These are phyloP conservation scores for Anthopleura sola DNA, from an alignment of 64 coral and sea anemone genomes.

Conservation along the genomic window DNA sequence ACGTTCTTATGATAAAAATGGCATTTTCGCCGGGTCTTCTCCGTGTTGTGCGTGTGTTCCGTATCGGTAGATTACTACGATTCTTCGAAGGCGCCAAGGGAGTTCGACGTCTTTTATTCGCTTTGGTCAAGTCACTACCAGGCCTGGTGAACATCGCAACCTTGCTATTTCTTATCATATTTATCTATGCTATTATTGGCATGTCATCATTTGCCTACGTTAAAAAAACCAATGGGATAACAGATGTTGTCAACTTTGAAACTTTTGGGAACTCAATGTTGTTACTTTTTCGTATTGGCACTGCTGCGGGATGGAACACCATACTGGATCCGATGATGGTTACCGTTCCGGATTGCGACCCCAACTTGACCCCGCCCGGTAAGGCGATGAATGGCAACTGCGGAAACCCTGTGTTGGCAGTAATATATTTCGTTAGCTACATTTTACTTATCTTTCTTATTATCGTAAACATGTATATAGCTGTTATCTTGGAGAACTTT, in stretches of 20 bases:
- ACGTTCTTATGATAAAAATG: constrained; percentile 71
- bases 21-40: constrained; percentile 86
- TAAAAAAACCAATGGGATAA: constrained; percentile 84
- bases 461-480: constrained; percentile 99
- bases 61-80: constrained; percentile 77
- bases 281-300: constrained; percentile 90
- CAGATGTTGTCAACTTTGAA: constrained; percentile 97
- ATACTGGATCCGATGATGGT: constrained; percentile 98
- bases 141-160: constrained; percentile 94
- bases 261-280: constrained; percentile 92
- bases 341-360: constrained; percentile 45
- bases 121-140: constrained; percentile 89
- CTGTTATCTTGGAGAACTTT: constrained; percentile 99
- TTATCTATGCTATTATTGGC: constrained; percentile 96
- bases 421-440: constrained; percentile 94
- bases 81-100: constrained; percentile 98
- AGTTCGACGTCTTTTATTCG: constrained; percentile 82
- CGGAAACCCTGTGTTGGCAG: constrained; percentile 82
- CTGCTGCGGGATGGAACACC: constrained; percentile 96
- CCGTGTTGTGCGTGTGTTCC: constrained; percentile 93
- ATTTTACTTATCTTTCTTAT: constrained; percentile 93
- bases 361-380: neutral
- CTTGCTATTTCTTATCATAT: constrained; percentile 85
- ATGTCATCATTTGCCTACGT: constrained; percentile 97
- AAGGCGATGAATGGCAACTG: constrained; percentile 52